Evolutionary conservation across 2,888 invertebrate genomes (phyloP).

Genomic region (Periphyllus acericola): DNA sequence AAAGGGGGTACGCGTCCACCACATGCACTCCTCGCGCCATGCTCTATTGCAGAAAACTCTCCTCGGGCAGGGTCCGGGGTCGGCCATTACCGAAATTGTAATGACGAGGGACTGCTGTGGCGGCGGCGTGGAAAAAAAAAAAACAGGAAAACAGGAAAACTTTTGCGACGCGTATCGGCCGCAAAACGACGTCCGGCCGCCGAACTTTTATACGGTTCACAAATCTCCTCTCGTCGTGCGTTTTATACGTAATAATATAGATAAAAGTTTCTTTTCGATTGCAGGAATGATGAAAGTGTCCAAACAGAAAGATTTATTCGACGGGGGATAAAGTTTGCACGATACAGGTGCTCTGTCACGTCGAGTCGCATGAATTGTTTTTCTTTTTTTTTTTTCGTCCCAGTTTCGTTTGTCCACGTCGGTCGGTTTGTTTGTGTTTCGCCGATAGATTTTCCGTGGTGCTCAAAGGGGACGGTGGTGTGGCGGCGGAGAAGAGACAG

Average conservation of each 20-base stretch:
- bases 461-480: not conserved
- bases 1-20: not conserved
- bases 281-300: conserved; percentile 59
- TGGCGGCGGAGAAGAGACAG: not conserved
- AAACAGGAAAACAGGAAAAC: conserved; percentile 19
- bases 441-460: conserved; percentile 47
- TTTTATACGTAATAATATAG: conserved; percentile 49
- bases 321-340: conserved; percentile 50
- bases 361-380: conserved; percentile 49
- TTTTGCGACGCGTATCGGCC: conserved; percentile 53
- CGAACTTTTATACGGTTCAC: conserved; percentile 54
- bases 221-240: not conserved
- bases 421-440: conserved; percentile 46
- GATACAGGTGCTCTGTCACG: conserved; percentile 58
- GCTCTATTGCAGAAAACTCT: conserved; percentile 32
- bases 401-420: conserved; percentile 4
- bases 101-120: conserved; percentile 35
- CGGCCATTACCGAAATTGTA: conserved; percentile 58
- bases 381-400: not conserved
- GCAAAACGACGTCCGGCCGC: conserved; percentile 37
- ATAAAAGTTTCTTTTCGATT: conserved; percentile 57
- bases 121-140: not conserved
- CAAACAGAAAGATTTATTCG: conserved; percentile 51
- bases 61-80: not conserved
- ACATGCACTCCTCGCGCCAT: not conserved